Conservation (phyloP, 2,113 vertebrate genomes). For the Tonatia bakeri region DNA sequence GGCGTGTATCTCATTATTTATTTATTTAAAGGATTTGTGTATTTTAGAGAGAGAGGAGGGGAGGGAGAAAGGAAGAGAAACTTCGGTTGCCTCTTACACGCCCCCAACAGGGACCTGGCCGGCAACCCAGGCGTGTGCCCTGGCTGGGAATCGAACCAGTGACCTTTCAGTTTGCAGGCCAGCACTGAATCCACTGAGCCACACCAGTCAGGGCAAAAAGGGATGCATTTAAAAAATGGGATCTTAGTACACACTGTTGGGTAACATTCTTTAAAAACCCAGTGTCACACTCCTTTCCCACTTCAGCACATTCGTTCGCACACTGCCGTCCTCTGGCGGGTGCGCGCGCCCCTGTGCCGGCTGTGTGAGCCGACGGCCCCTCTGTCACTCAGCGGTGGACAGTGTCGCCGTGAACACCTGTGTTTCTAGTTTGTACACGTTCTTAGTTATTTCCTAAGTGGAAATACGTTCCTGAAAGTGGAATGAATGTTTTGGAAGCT, state of each 20-base stretch:
- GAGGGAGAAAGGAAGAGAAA: not conserved
- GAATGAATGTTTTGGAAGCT: not conserved
- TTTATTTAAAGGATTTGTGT: not conserved
- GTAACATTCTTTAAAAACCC: not conserved
- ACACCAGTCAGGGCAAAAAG: not conserved
- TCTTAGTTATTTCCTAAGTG: not conserved
- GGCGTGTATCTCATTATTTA: not conserved
- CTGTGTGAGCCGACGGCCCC: not conserved
- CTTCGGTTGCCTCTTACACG: no score
- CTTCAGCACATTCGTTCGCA: not conserved
- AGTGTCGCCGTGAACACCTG: not conserved
- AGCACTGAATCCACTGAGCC: no score
- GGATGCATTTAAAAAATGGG: not conserved
- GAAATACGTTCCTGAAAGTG: not conserved
- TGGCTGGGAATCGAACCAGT: no score
- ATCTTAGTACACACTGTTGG: not conserved
- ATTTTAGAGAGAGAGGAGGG: not conserved
- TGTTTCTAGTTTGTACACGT: not conserved
- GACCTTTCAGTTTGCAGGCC: no score
- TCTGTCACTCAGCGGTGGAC: not conserved
- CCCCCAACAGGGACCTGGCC: no score
- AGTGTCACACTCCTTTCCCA: not conserved
- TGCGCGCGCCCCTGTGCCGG: not conserved
- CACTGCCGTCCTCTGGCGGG: not conserved
- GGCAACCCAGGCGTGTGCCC: no score